Conservation (phyloP, 2,888 invertebrate genomes). For the Mylabris sibirica region DNA sequence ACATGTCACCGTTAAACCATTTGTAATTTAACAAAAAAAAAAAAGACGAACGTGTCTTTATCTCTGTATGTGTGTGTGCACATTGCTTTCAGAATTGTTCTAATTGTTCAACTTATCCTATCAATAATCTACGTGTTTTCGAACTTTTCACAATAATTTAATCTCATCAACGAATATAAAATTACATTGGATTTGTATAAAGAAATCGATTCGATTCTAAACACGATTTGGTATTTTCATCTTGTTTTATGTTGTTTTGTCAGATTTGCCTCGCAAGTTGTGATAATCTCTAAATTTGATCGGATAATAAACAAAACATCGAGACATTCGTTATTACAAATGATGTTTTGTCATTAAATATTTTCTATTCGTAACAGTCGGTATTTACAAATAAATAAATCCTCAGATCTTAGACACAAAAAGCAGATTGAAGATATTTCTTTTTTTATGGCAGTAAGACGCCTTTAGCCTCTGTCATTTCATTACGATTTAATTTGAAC, state of each 20-base stretch:
- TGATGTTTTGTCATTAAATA: not conserved
- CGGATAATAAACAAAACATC: too few species aligned
- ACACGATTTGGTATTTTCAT: not conserved
- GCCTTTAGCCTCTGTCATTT: too few species aligned
- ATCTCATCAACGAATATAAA: not conserved
- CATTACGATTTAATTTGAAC: not conserved
- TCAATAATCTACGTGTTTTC: not conserved
- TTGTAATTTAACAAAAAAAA: not conserved
- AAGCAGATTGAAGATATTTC: too few species aligned
- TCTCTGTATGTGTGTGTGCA: too few species aligned
- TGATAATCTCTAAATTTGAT: not conserved
- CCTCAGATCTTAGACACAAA: too few species aligned
- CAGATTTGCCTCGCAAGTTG: not conserved
- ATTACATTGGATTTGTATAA: not conserved
- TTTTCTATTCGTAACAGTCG: too few species aligned
- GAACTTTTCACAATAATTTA: not conserved
- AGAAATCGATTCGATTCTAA: not conserved
- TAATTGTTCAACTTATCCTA: not conserved
- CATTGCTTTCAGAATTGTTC: not conserved
- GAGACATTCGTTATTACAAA: not conserved
- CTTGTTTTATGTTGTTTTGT: not conserved
- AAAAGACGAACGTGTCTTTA: too few species aligned
- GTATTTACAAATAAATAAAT: too few species aligned
- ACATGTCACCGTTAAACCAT: conserved; percentile 17
- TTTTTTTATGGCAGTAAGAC: too few species aligned